Evolutionary conservation across 2,888 invertebrate genomes (phyloP), one percentile per base, ranked within the genome.

Genomic region (Luperina nickerlii): DNA sequence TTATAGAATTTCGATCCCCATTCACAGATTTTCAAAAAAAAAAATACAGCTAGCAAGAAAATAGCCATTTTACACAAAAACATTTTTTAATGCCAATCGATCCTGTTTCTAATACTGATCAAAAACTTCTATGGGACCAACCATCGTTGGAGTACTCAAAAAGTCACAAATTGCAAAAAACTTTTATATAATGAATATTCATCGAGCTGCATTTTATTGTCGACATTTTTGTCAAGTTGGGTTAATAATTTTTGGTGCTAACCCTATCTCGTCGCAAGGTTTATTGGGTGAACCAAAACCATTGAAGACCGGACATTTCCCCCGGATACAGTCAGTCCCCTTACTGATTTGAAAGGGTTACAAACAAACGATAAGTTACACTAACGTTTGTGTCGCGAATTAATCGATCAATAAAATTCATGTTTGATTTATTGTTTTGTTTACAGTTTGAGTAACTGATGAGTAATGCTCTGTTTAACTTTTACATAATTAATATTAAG

Each of bases 351-450:
- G 76, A 82, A 87, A 90, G 84, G 88, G 86, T 89, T 82, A 79
- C 66, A 77, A 79, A 74, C 67, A 76, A 78, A 42, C 79, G 81
- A 88, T 84, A 87, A 81, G 66, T 83, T 72, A 54, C 62, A 54
- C 65, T 57, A 70, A 57, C 62, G 69, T 67, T 79, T 79, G 68
- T 51, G 84, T 77, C 54, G 86, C 82, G 75, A 90, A 88, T 88
- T 87, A 89, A 90, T 89, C 87, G 86, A 74, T 87, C 88, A 89
- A 90, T 90, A 88, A 88, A 87, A 84, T 86, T 78, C 60, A 66
- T 82, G 60, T 78, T 65, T 91, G 89, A 92, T 92, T 91, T 91
- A 92, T 92, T 76, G 85, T 85, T 90, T 88, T 91, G 89, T 91
- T 92, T 92, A 89, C 90, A 69, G 66, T 80, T 84, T 74, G 69